Conservation (phyloP, 2,113 vertebrate genomes). For the Alligator mississippiensis region DNA sequence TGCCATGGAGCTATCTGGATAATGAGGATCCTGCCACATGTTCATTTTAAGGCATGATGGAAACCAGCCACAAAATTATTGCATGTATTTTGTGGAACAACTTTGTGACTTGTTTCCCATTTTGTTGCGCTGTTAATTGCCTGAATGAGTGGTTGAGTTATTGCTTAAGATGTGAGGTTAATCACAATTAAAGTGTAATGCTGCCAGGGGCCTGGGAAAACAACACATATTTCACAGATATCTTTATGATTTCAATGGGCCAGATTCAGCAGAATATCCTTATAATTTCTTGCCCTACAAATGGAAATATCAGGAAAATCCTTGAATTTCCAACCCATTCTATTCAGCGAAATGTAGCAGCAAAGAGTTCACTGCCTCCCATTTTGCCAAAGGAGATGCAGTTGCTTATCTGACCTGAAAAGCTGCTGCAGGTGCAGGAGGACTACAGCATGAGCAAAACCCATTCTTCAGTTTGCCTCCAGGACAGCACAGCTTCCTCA, state of each 20-base stretch:
- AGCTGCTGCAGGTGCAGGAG: not conserved
- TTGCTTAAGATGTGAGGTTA: no score
- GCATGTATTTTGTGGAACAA: no score
- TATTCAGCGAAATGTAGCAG: not conserved
- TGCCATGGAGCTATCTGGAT: no score
- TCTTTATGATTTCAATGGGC: not conserved
- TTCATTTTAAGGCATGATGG: no score
- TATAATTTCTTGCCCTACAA: not conserved
- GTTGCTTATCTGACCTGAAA: not conserved
- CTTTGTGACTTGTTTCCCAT: no score
- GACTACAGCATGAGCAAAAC: not conserved
- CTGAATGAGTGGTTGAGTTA: no score
- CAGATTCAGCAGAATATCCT: slow-evolving; percentile 5
- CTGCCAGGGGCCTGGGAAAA: no score
- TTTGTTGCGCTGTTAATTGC: no score
- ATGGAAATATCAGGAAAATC: not conserved
- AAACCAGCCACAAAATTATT: no score
- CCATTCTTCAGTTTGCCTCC: not conserved
- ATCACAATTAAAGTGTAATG: no score
- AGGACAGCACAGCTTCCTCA: not conserved
- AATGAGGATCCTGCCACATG: no score
- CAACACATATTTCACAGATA: not conserved
- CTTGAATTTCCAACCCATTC: slow-evolving; percentile 32
- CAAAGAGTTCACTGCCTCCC: slow-evolving; percentile 50
- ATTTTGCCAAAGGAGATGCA: not conserved